Percentiles rank a stretch among this genome's conserved stretches.
These are phyloP conservation scores for Crenichthys baileyi DNA, from an alignment of 2,797 vertebrate species.

Conservation along the genomic window DNA sequence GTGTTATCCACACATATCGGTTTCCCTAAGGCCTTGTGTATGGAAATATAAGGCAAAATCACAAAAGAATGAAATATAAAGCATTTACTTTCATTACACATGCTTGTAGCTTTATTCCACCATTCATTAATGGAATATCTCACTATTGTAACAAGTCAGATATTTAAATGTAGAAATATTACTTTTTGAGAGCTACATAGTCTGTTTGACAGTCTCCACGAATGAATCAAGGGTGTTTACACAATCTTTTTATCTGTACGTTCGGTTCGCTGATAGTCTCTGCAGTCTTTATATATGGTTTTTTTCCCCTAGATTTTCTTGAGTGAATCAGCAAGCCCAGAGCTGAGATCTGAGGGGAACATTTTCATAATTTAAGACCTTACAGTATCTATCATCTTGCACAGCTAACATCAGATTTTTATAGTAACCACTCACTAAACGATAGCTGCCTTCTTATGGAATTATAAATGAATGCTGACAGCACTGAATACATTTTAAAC, in stretches of 20 bases:
- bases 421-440: conserved; percentile 4
- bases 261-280: neutral
- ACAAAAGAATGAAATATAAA: conserved; percentile 59
- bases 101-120: neutral
- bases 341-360: neutral
- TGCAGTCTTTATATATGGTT: neutral
- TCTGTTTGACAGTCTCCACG: neutral
- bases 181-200: neutral
- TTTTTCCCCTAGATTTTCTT: neutral
- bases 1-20: conserved; percentile 69
- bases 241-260: neutral
- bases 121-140: neutral
- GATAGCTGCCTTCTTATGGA: neutral
- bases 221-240: neutral
- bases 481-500: neutral
- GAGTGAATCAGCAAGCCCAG: conserved; percentile 3
- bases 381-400: conserved; percentile 4
- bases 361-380: conserved; percentile 2
- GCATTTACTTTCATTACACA: conserved; percentile 18
- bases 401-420: neutral
- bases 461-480: conserved; percentile 2
- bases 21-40: conserved; percentile 51
- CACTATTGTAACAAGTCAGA: neutral
- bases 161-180: neutral
- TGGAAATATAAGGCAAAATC: conserved; percentile 55